phyloP scores from a whole-genome alignment of 2,113 vertebrate species.

The Rhynchomys soricoides region DNA sequence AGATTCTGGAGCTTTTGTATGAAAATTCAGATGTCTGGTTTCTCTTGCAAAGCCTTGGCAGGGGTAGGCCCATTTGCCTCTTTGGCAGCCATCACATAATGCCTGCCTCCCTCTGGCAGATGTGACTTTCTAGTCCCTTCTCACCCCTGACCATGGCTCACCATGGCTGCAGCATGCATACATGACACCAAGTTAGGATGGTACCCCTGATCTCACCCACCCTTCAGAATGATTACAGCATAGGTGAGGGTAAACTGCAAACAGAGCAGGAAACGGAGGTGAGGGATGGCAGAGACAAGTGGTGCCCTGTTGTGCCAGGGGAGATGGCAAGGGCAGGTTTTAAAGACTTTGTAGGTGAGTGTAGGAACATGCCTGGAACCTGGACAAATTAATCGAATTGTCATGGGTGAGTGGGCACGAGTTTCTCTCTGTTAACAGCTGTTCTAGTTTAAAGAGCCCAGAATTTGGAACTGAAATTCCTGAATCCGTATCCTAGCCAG shows the following conservation, averaged over 20 bases:
- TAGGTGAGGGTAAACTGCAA: neutral
- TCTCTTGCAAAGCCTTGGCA: neutral
- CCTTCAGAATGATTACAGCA: neutral
- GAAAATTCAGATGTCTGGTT: constrained; percentile 24
- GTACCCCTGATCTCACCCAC: neutral
- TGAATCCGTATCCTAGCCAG: neutral
- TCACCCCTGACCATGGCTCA: accelerated
- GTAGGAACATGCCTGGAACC: neutral
- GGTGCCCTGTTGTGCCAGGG: accelerated
- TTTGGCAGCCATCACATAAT: neutral
- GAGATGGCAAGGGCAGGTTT: neutral
- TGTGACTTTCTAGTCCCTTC: neutral
- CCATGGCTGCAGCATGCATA: accelerated
- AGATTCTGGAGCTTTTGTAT: neutral
- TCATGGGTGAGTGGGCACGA: neutral
- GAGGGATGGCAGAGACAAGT: neutral
- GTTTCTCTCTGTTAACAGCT: neutral
- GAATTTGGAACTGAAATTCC: neutral
- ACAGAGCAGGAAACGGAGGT: neutral
- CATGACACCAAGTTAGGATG: neutral
- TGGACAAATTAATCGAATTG: neutral
- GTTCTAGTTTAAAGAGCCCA: neutral
- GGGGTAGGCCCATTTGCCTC: neutral
- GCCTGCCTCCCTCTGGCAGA: neutral
- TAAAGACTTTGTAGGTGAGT: neutral